A percentile compares a stretch with the other conserved stretches of the same genome.
These are phyloP conservation scores for Phalera bucephala DNA, from an alignment of 2,888 invertebrate genomes.

Conservation along the genomic window DNA sequence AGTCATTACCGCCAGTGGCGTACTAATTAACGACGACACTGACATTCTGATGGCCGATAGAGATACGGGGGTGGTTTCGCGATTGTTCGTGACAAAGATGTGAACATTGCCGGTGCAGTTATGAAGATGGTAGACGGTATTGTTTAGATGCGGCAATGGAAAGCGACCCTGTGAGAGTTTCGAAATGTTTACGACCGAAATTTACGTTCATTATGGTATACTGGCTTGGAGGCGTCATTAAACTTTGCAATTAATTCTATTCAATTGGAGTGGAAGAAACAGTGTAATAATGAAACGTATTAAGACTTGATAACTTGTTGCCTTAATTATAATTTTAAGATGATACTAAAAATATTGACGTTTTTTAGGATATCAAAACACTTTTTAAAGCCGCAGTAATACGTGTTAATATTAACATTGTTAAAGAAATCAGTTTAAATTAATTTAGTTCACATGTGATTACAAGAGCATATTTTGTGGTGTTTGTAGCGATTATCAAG, in stretches of 20 bases:
- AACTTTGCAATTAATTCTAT: neutral
- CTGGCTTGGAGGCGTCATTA: neutral
- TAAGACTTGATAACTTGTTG: no score
- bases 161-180: constrained; percentile 26
- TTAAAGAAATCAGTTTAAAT: no score
- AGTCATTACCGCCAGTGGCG: constrained; percentile 37
- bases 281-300: no score
- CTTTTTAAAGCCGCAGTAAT: no score
- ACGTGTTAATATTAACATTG: no score
- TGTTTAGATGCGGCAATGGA: constrained; percentile 47
- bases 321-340: no score
- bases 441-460: no score
- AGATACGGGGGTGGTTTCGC: constrained; percentile 64
- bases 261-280: neutral
- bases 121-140: constrained; percentile 34
- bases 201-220: neutral
- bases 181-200: neutral
- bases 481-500: no score
- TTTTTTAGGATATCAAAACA: no score
- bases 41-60: constrained; percentile 64
- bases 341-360: no score
- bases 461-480: no score
- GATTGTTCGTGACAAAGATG: constrained; percentile 61
- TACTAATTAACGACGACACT: constrained; percentile 64
- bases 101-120: constrained; percentile 43